These are phyloP conservation scores for Zaprionus lineosus DNA, from an alignment of 2,888 invertebrate genomes.

Conservation along the genomic window DNA sequence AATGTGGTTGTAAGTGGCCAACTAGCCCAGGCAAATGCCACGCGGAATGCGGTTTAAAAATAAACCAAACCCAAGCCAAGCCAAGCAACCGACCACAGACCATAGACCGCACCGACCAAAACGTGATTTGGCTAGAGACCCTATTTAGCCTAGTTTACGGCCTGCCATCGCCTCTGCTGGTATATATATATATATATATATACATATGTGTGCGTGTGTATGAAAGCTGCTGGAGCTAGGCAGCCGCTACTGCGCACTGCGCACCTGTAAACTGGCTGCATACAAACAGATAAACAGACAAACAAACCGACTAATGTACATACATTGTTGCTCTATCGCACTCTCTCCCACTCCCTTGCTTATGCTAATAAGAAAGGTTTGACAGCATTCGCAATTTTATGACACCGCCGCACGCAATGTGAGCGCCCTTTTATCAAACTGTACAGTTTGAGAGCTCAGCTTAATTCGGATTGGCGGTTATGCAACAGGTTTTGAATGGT, in stretches of 20 bases:
- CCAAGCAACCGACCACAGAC: constrained; percentile 20
- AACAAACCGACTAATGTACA: no score
- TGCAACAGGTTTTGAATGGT: constrained; percentile 60
- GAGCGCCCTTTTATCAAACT: constrained; percentile 42
- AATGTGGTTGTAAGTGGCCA: constrained; percentile 22
- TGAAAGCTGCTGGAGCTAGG: no score
- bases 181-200: no score
- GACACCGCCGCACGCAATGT: constrained; percentile 38
- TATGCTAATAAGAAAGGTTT: constrained; percentile 47
- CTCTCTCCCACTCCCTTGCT: not conserved
- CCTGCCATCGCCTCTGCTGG: constrained; percentile 26
- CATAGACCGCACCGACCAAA: constrained; percentile 42
- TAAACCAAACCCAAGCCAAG: constrained; percentile 63
- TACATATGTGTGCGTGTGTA: no score
- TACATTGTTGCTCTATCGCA: not conserved
- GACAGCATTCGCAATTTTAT: constrained; percentile 38
- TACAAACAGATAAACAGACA: not conserved
- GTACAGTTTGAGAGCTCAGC: constrained; percentile 48
- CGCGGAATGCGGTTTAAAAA: constrained; percentile 77
- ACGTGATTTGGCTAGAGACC: constrained; percentile 77
- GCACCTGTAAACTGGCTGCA: constrained; percentile 44
- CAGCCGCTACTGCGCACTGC: constrained; percentile 25
- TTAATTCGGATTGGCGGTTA: constrained; percentile 51
- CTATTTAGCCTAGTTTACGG: constrained; percentile 79
- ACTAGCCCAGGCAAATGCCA: constrained; percentile 52